Percentiles rank a stretch among this genome's conserved stretches.
Conservation (phyloP, 1,140 invertebrate species). For the Calosoma granatense region DNA sequence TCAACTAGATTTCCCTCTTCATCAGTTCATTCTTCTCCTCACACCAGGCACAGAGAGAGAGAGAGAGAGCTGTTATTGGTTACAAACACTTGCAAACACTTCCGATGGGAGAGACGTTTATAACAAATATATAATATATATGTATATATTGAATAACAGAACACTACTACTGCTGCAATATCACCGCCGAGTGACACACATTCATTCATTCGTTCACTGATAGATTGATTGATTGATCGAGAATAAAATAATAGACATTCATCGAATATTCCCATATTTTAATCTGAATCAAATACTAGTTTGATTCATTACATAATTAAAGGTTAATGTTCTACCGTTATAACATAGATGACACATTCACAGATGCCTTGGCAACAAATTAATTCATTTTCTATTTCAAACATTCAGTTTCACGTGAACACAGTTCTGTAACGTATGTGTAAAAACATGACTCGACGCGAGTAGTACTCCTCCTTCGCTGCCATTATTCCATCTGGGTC, state of each 20-base stretch:
- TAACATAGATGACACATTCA: background rate
- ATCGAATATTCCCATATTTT: background rate
- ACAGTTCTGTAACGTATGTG: background rate
- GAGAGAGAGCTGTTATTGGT: background rate
- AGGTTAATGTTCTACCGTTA: background rate
- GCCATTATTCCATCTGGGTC: background rate
- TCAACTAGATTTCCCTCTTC: background rate
- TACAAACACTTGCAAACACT: background rate
- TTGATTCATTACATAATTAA: background rate
- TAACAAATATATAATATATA: no score
- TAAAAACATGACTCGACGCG: no score
- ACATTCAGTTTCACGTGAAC: background rate
- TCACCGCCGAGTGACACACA: no score
- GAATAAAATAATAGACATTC: background rate
- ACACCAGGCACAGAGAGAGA: background rate
- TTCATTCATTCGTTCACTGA: background rate
- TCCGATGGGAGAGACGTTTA: background rate
- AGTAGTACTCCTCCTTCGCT: background rate
- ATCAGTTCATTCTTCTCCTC: background rate
- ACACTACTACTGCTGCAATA: no score
- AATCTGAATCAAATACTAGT: background rate
- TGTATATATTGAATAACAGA: no score
- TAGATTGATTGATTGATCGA: background rate
- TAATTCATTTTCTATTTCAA: background rate
- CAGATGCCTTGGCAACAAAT: background rate